Conservation (phyloP, 35 echinoderm and acorn worm species). For the Ophiothrix spiculata region DNA sequence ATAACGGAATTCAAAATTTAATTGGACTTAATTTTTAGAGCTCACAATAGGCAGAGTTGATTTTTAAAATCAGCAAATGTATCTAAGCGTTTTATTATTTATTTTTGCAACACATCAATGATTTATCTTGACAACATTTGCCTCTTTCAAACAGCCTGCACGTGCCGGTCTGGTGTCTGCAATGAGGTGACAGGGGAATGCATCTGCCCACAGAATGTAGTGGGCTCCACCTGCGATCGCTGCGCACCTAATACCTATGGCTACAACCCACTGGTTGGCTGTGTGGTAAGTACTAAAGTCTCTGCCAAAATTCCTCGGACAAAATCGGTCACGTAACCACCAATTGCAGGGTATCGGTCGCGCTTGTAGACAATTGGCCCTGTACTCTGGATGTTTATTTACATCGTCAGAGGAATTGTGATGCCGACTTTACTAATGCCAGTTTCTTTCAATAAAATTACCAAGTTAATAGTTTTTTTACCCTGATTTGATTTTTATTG, state of each 20-base stretch:
- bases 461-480: background rate
- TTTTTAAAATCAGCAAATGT: too few species aligned
- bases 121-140: too few species aligned
- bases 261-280: constrained; percentile 86
- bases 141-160: constrained; percentile 46
- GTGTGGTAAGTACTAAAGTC: constrained; percentile 96
- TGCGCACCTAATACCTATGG: constrained; percentile 75
- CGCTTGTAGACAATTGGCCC: too few species aligned
- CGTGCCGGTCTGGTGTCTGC: constrained; percentile 76
- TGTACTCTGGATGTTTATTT: too few species aligned
- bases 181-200: constrained; percentile 90
- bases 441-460: background rate
- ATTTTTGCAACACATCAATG: too few species aligned
- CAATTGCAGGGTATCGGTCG: too few species aligned
- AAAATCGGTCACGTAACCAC: too few species aligned
- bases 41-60: too few species aligned
- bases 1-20: too few species aligned
- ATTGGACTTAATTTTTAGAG: too few species aligned
- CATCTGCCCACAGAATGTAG: constrained; percentile 89
- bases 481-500: background rate
- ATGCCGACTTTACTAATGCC: background rate
- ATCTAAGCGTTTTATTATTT: too few species aligned
- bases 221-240: constrained; percentile 67
- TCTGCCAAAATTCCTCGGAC: background rate
- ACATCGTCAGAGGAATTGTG: too few species aligned